A percentile compares a stretch with the other conserved stretches of the same genome.
Conservation (phyloP, 2,888 invertebrate genomes). For the Philonicus albiceps region DNA sequence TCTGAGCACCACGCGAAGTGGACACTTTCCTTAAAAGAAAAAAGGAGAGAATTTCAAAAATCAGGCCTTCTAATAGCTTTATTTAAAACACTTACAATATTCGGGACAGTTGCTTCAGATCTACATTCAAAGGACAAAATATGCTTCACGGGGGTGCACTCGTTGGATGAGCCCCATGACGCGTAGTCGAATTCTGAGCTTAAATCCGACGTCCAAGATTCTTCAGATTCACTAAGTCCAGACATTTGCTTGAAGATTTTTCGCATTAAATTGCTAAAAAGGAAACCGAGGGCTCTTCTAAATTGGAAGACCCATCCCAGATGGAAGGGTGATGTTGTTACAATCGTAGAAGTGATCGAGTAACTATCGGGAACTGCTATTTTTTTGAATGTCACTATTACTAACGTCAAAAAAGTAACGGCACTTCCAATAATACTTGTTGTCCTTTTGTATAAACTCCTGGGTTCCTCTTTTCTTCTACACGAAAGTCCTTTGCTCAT, state of each 20-base stretch:
- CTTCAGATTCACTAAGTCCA: neutral
- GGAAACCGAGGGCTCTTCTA: neutral
- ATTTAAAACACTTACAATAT: neutral
- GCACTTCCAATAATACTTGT: neutral
- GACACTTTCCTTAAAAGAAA: neutral
- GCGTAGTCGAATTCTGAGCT: neutral
- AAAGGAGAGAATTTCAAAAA: too few species aligned
- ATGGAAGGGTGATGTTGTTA: neutral
- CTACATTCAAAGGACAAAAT: neutral
- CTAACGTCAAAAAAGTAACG: neutral
- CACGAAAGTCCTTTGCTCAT: neutral
- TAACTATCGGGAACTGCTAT: neutral
- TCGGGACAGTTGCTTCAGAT: neutral
- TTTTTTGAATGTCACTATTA: neutral
- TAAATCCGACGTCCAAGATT: neutral
- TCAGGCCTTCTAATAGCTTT: neutral
- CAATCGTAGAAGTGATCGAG: neutral
- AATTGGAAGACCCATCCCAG: neutral
- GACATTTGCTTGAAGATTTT: neutral
- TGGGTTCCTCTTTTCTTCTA: neutral
- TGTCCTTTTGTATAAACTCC: neutral
- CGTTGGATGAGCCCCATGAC: neutral
- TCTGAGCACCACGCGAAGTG: conserved; percentile 54
- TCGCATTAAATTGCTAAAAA: neutral
- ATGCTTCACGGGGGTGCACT: neutral